These are phyloP conservation scores for Ariopsis seemanni DNA, from an alignment of 2,113 vertebrate species.

Conservation along the genomic window DNA sequence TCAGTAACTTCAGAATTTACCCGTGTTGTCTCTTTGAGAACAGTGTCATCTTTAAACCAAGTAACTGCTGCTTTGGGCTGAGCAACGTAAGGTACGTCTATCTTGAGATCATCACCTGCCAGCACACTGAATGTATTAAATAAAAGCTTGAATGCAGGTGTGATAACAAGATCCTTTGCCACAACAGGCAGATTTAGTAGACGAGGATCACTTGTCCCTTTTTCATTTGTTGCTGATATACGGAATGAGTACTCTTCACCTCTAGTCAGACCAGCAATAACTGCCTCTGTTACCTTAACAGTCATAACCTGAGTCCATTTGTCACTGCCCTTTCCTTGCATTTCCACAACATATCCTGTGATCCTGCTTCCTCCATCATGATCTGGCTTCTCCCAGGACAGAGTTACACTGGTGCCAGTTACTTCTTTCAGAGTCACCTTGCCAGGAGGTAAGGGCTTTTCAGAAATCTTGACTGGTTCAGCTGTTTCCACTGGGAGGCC, in stretches of 20 bases:
- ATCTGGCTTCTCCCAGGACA: constrained; percentile 97
- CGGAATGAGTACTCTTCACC: constrained; percentile 97
- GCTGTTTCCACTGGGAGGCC: constrained; percentile 91
- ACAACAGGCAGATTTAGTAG: constrained; percentile 86
- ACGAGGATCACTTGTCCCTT: constrained; percentile 93
- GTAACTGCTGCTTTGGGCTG: constrained; percentile 82
- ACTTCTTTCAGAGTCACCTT: constrained; percentile 91
- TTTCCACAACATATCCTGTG: constrained; percentile 92
- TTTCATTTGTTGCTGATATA: constrained; percentile 92
- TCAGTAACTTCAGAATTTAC: constrained; percentile 88
- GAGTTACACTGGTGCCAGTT: constrained; percentile 85
- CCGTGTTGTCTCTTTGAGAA: constrained; percentile 92
- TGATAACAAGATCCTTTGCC: constrained; percentile 92
- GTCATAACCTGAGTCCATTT: constrained; percentile 91
- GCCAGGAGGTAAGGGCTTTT: constrained; percentile 93
- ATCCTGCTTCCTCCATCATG: constrained; percentile 97
- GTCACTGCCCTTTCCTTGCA: constrained; percentile 95
- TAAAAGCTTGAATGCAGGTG: constrained; percentile 86
- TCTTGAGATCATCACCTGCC: constrained; percentile 93
- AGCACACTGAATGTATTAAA: constrained; percentile 91
- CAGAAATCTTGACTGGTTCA: constrained; percentile 91
- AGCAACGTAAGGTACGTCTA: constrained; percentile 90
- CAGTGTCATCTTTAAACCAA: constrained; percentile 86
- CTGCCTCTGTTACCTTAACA: constrained; percentile 87
- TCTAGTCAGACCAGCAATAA: constrained; percentile 85